Evolutionary conservation across 2,113 vertebrate species (phyloP).

Genomic region (Ovibos moschatus): DNA sequence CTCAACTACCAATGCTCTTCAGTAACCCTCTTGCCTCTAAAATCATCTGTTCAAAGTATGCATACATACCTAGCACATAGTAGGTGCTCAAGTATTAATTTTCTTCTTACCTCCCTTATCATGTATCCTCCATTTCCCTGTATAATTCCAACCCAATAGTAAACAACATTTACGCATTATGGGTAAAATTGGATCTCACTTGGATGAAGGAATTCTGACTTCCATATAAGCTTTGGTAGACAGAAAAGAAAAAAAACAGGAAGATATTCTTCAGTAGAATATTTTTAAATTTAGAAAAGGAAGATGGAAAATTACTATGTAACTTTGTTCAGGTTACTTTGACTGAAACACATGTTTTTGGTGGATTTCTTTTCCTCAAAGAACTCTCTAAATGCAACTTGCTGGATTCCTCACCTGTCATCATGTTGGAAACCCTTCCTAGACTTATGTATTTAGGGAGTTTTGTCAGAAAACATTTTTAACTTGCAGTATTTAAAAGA

Average conservation of each 20-base stretch:
- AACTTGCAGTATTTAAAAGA: conserved; percentile 82
- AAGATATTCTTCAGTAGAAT: conserved; percentile 12
- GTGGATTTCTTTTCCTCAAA: conserved; percentile 47
- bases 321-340: conserved; percentile 27
- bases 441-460: conserved; percentile 65
- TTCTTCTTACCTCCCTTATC: conserved; percentile 22
- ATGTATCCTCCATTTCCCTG: neutral
- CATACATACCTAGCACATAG: conserved; percentile 23
- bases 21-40: conserved; percentile 36
- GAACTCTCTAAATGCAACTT: conserved; percentile 57
- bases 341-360: conserved; percentile 27
- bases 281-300: conserved; percentile 42
- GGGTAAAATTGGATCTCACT: conserved; percentile 32
- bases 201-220: conserved; percentile 45
- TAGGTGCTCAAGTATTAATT: conserved; percentile 52
- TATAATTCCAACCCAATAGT: conserved; percentile 41
- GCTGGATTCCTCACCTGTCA: conserved; percentile 54
- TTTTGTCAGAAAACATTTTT: conserved; percentile 77
- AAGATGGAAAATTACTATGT: conserved; percentile 23
- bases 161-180: neutral
- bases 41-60: conserved; percentile 10
- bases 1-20: conserved; percentile 16
- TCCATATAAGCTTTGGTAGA: conserved; percentile 53
- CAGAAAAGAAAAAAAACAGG: neutral
- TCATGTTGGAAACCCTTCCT: conserved; percentile 71